These are phyloP conservation scores for Euwallacea fornicatus DNA, from an alignment of 1,140 invertebrate species.

Conservation along the genomic window DNA sequence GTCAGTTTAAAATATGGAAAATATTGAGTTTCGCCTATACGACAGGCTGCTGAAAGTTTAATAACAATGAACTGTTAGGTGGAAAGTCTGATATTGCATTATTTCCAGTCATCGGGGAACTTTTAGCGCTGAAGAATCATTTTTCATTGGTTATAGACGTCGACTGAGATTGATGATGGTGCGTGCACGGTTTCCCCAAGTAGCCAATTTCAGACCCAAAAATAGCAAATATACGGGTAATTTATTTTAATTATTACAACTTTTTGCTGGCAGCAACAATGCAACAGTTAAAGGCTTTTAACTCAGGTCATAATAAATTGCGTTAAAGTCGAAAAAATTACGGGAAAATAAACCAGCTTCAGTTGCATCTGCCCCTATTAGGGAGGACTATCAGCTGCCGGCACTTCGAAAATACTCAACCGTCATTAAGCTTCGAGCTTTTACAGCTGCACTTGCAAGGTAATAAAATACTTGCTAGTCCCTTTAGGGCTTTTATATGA, in stretches of 20 bases:
- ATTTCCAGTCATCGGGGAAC: constrained; percentile 27
- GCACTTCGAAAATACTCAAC: constrained; percentile 3
- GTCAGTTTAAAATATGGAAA: constrained; percentile 1
- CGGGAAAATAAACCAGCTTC: neutral
- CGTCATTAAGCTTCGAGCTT: constrained; percentile 11
- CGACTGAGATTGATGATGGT: constrained; percentile 34
- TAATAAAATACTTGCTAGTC: neutral
- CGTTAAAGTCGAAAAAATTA: neutral
- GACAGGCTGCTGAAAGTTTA: neutral
- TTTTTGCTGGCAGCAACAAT: neutral
- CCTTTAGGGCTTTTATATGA: neutral
- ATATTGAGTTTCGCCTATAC: neutral
- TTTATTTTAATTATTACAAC: constrained; percentile 30
- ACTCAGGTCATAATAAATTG: neutral
- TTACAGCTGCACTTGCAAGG: constrained; percentile 2
- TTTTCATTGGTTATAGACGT: constrained; percentile 38
- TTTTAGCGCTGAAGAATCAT: constrained; percentile 33
- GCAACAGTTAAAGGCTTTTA: neutral
- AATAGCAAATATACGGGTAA: constrained; percentile 19
- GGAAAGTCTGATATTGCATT: constrained; percentile 27
- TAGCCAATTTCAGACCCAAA: constrained; percentile 28
- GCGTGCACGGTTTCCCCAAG: constrained; percentile 31
- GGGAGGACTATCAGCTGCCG: constrained; percentile 1
- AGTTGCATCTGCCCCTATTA: neutral
- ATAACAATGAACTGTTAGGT: constrained; percentile 21